phyloP scores from a whole-genome alignment of 2,797 vertebrate species.

The Pseudotriccus pelzelni region DNA sequence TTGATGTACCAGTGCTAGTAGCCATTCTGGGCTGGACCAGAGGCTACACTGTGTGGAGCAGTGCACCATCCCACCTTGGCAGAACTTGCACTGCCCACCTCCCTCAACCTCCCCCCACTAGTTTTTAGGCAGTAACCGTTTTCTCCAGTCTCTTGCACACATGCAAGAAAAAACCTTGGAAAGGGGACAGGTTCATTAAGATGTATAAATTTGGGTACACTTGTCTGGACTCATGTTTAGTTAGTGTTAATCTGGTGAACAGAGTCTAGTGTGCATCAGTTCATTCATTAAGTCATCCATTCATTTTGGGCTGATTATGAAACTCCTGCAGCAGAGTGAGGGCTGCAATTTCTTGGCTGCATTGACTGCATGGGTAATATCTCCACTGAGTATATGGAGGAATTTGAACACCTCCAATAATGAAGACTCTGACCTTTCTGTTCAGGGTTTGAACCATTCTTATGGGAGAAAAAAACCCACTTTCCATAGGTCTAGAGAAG shows the following conservation, averaged over 20 bases:
- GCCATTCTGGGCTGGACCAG: background rate
- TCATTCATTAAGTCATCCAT: background rate
- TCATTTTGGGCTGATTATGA: background rate
- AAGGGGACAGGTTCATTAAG: background rate
- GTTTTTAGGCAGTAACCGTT: no score
- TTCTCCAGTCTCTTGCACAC: background rate
- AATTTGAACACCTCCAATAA: background rate
- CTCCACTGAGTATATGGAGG: background rate
- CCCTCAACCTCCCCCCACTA: background rate
- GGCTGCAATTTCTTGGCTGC: accelerated
- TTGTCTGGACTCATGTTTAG: background rate
- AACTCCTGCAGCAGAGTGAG: accelerated
- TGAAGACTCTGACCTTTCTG: background rate
- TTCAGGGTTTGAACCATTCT: background rate
- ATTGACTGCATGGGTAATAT: background rate
- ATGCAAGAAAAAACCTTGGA: background rate
- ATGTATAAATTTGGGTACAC: background rate
- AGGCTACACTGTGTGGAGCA: background rate
- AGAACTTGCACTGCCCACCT: background rate
- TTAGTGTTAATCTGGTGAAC: background rate
- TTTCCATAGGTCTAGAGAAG: background rate
- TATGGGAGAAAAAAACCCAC: accelerated
- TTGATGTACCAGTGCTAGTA: background rate
- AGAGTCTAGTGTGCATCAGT: background rate
- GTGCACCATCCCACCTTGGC: background rate